Evolutionary conservation across 2,888 invertebrate genomes (phyloP).

Genomic region (Lamproptera curius): DNA sequence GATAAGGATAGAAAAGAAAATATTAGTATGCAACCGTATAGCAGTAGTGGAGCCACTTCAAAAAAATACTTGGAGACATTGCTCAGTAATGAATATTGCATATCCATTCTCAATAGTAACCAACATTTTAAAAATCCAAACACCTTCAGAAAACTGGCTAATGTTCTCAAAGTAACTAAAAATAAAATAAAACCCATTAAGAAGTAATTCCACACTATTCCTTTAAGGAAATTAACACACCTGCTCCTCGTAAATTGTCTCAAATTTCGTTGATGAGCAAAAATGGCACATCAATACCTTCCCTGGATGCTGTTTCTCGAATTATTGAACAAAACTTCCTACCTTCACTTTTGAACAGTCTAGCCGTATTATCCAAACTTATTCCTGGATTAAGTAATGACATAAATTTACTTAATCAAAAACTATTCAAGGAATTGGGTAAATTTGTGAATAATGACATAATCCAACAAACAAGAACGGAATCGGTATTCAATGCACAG

Average conservation of each 20-base stretch:
- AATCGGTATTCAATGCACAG: slow-evolving; percentile 52
- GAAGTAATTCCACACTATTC: no score
- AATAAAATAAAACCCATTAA: no score
- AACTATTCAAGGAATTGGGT: slow-evolving; percentile 48
- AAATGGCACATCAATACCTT: no score
- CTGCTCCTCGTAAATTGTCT: no score
- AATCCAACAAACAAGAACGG: slow-evolving; percentile 29
- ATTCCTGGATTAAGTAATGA: slow-evolving; percentile 50
- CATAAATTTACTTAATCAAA: slow-evolving; percentile 45
- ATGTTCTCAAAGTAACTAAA: no score
- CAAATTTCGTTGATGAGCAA: no score
- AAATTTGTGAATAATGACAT: slow-evolving; percentile 33
- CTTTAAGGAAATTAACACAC: no score
- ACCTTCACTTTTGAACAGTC: slow-evolving; percentile 46
- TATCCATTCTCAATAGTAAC: neutral
- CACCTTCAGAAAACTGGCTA: no score
- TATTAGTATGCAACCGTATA: slow-evolving; percentile 39
- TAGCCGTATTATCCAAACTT: slow-evolving; percentile 21
- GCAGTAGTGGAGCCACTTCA: slow-evolving; percentile 45
- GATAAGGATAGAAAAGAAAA: slow-evolving; percentile 19
- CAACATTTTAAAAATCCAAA: no score
- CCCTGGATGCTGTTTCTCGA: no score
- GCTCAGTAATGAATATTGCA: neutral
- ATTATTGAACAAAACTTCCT: no score
- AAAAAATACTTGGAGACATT: slow-evolving; percentile 33